Base-by-base conservation (phyloP, 2,888 invertebrate species). In the Platycheirus albimanus region DNA sequence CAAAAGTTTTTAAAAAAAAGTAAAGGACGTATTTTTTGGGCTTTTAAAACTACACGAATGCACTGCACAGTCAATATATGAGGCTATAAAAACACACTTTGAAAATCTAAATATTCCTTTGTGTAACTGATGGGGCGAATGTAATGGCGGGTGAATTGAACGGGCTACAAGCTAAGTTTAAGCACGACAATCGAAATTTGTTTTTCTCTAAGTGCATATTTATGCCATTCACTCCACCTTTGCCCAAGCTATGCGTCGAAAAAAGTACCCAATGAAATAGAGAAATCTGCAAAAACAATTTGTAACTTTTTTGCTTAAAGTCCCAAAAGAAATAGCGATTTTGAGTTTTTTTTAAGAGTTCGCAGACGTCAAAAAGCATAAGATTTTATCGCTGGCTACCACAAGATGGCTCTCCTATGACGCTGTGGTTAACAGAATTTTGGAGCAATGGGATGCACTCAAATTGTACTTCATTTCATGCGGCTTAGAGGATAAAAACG, bases 291-390 rank as follows among this genome's bases (percentile, higher is more conserved):
- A 49, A 49, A 24, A 30, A 49, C 19, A 49, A 49, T 1, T 49
- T 49, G 49, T n/a, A 49, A 49, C 24, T 30, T 30, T 30, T 30
- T 30, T 30, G 30, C 30, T 30, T 8, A 30, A 7, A 30, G 30
- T 30, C 30, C 49, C 10, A 49, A 49, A 49, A 49, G 49, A 20
- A 7, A 49, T 11, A 49, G 24, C 24, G 49, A 49, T 49, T 49
- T 49, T 11, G 49, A 49, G 24, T n/a, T 20, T 49, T 20, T 49
- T 49, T 49, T 24, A 49, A 20, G 20, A 30, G 8, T 30, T 30
- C 8, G 8, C 30, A 5, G 30, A 30, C 8, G 8, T 30, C 5
- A 30, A 30, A n/a, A 49, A 49, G 11, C 49, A 49, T 49, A 49
- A 49, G n/a, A 49, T 49, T 11, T 49, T 49, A 49, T 49, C 49